Evolutionary conservation across 1,140 invertebrate species (phyloP), one percentile per base, ranked within the genome.

Genomic region (Musca domestica): DNA sequence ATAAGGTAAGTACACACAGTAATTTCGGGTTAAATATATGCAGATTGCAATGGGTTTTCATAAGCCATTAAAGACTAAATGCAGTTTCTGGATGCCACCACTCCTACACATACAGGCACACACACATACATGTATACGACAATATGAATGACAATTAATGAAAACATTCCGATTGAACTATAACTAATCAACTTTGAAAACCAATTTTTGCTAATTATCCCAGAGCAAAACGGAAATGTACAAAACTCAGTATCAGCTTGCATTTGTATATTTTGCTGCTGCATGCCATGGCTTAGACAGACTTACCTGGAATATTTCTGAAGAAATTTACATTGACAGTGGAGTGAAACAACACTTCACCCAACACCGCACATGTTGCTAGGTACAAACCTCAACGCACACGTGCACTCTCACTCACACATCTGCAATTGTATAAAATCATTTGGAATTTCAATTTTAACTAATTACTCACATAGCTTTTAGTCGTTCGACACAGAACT

Each of bases 121-220:
- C 48, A 20, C 48, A 20, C 20, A 19, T 19, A 12, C 17, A 51
- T 20, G 17, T 12, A 51, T 41, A 7, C 34, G 27, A 4, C 27
- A 9, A 30, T 41, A 41, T 41, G 10, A 5, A 20, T 34, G 34
- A 19, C 56, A 61, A 61, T 61, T 61, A 61, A 61, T 4, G 12
- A 61, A 61, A 61, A 61, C 30, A 61, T 61, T 61, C 56, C 17
- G 17, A 19, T 61, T 61, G n/a, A 61, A 61, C n/a, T 34, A 34
- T 41, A 34, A 30, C 27, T 30, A 61, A 61, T 61, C 56, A 61
- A 61, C 56, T 61, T 61, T 61, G 34, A 34, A 61, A 61, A 61
- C 30, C 56, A 61, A 61, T 61, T 61, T 61, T 61, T 30, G 56
- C 34, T 61, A 61, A 61, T 61, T 61, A 61, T 61, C 56, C 56